A percentile compares a stretch with the other conserved stretches of the same genome.
Conservation (phyloP, 2,888 invertebrate genomes). For the Drosophila siamana region DNA sequence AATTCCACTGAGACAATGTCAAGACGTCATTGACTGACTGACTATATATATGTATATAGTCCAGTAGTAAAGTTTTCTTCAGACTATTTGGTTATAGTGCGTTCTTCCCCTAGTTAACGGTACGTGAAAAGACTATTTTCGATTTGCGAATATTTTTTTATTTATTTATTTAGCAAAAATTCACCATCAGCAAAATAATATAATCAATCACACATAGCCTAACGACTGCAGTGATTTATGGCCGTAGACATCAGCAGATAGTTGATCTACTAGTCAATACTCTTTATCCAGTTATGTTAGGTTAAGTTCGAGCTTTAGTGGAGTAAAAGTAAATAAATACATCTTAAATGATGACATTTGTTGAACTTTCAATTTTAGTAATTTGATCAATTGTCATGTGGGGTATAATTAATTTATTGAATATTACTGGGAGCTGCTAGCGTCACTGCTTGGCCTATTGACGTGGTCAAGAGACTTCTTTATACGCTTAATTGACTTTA, state of each 20-base stretch:
- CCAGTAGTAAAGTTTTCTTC: neutral
- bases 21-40: neutral
- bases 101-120: neutral
- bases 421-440: neutral
- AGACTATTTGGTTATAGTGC: neutral
- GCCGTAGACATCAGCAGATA: neutral
- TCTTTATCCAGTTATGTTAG: neutral
- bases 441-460: neutral
- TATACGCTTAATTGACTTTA: conserved; percentile 22
- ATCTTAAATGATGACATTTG: neutral
- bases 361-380: conserved; percentile 2
- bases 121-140: neutral
- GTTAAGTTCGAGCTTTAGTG: neutral
- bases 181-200: neutral
- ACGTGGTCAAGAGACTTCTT: conserved; percentile 25
- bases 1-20: conserved; percentile 8
- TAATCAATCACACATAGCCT: conserved; percentile 6
- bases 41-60: neutral
- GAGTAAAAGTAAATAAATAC: neutral
- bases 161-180: neutral
- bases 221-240: conserved; percentile 4
- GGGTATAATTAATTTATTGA: neutral
- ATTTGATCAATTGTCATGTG: conserved; percentile 3
- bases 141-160: neutral
- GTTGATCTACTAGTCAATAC: neutral